Base-by-base conservation (phyloP, 2,888 invertebrate species). In the Apamea sordens region DNA sequence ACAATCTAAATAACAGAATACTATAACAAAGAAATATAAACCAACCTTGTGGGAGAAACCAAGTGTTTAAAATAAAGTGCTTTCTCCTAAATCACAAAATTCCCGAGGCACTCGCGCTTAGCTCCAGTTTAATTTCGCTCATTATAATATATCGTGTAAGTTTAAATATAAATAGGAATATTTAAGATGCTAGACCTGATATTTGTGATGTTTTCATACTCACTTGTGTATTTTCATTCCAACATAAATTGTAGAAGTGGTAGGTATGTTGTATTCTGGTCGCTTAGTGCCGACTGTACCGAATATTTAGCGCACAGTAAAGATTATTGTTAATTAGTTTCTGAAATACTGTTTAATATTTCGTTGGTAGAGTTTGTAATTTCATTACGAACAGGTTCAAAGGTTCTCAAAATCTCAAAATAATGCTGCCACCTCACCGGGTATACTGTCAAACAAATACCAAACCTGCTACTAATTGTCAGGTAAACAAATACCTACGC, bases 281-380 rank as follows among this genome's bases (percentile, higher is more conserved):
- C 73, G 73, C 72, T 65, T 53, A 44, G 32, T 28, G 71, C 24
- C 28, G 24, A 77, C 77, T 82, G 28, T 50, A 65, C 36, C 13
- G 44, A 79, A 73, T 80, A 82, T 82, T 85, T 80, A 80, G 80
- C 72, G 56, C 77, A 72, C 70, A 24, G 61, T 76, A 80, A 77
- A 76, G 68, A 80, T 88, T 81, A 80, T 67, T 80, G 61, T 83
- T 83, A 81, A 87, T 89, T 83, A 77, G 69, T 84, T 80, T 79
- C 69, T 77, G 74, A 79, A 85, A 82, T 69, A 65, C 41, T 7
- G 53, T 75, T 76, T 65, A 71, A 76, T 63, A 56, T 76, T 82
- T 61, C 69, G 69, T 64, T 56, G 68, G 73, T 41, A 65, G 28
- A 70, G 61, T 88, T 76, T 41, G 41, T 61, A 67, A 63, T 86